Conservation (phyloP, 2,113 vertebrate genomes). For the cattle (Bos taurus) region DNA sequence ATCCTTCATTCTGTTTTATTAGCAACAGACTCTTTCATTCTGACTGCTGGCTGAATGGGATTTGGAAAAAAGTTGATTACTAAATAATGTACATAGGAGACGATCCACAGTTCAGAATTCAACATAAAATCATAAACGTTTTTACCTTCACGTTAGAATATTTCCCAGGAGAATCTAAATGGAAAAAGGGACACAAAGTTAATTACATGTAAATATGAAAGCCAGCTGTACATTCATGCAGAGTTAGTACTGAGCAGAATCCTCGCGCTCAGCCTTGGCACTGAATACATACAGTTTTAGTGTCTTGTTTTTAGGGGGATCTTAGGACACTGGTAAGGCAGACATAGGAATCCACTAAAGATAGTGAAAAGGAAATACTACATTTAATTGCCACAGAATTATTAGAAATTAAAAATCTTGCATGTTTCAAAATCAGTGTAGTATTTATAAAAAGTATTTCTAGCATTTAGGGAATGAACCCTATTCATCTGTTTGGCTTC, state of each 20-base stretch:
- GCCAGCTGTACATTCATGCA: too few species aligned
- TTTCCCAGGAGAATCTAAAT: too few species aligned
- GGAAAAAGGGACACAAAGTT: too few species aligned
- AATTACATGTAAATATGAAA: too few species aligned
- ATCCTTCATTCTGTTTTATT: neutral
- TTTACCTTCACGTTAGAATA: too few species aligned
- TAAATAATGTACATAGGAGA: neutral
- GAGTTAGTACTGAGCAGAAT: too few species aligned
- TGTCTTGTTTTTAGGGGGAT: neutral
- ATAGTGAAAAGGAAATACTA: neutral
- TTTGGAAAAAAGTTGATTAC: slow-evolving; percentile 33
- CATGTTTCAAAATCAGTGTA: neutral
- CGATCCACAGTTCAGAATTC: neutral
- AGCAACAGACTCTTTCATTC: slow-evolving; percentile 27
- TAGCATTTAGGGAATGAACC: neutral
- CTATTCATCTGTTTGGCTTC: neutral
- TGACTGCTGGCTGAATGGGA: neutral
- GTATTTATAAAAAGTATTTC: neutral
- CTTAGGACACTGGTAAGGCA: neutral
- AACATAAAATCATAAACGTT: neutral
- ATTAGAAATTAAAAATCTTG: neutral
- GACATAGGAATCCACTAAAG: neutral
- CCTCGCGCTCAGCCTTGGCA: too few species aligned
- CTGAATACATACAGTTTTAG: too few species aligned
- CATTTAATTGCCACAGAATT: neutral